A percentile compares a stretch with the other conserved stretches of the same genome.
These are phyloP conservation scores for Sakesphorus luctuosus DNA, from an alignment of 2,113 vertebrate species.

Conservation along the genomic window DNA sequence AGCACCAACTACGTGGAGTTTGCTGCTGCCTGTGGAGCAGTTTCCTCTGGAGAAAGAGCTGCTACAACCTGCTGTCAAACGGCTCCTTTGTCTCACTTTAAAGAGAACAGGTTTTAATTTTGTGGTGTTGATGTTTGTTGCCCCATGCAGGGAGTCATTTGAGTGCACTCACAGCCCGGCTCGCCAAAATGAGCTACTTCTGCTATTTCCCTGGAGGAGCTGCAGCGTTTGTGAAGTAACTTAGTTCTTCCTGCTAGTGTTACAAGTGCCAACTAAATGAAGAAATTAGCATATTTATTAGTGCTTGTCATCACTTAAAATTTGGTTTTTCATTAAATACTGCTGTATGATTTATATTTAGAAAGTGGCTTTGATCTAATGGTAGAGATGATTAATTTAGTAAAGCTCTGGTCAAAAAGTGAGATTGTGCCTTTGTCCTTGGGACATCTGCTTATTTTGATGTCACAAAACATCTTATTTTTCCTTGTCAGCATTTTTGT, in stretches of 20 bases:
- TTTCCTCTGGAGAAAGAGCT: background rate
- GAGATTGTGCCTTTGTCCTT: background rate
- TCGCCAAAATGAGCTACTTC: background rate
- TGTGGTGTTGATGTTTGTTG: background rate
- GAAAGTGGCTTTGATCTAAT: background rate
- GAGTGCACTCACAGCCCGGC: background rate
- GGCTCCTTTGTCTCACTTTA: background rate
- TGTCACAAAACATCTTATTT: background rate
- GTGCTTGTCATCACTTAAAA: conserved; percentile 33
- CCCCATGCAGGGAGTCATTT: accelerated
- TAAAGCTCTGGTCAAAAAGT: background rate
- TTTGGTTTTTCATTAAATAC: conserved; percentile 1
- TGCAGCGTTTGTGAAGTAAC: background rate
- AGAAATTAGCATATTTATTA: conserved; percentile 22
- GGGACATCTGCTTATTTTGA: background rate
- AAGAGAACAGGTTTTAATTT: background rate
- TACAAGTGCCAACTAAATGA: background rate
- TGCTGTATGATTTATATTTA: background rate
- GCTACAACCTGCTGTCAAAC: background rate
- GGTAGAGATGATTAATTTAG: background rate
- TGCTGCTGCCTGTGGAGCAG: background rate
- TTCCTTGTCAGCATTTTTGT: background rate
- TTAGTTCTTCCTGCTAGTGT: background rate
- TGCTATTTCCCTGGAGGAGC: background rate
- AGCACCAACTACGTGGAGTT: background rate